phyloP scores from a whole-genome alignment of 2,113 vertebrate genomes.

The Kobus ellipsiprymnus region DNA sequence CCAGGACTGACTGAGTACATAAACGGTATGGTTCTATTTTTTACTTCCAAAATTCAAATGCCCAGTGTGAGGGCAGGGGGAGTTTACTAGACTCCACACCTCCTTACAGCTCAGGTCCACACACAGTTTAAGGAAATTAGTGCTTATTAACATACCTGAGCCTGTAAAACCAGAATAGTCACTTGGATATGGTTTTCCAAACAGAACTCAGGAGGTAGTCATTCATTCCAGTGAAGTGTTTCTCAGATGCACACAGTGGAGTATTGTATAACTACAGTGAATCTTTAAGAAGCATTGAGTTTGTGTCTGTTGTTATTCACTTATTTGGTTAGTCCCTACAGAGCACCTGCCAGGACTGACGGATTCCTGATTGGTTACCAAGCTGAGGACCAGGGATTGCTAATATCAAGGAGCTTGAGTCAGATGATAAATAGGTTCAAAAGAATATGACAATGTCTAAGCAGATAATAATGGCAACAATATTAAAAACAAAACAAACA shows the following conservation, averaged over 20 bases:
- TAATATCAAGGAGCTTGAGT: neutral
- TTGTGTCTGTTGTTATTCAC: neutral
- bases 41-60: neutral
- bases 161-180: slow-evolving; percentile 56
- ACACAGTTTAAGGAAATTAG: slow-evolving; percentile 40
- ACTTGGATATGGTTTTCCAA: slow-evolving; percentile 32
- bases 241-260: neutral
- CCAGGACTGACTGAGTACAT: neutral
- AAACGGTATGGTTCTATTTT: neutral
- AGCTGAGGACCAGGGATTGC: neutral
- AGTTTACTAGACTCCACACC: neutral
- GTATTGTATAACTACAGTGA: neutral
- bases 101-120: neutral
- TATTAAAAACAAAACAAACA: neutral
- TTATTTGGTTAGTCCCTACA: neutral
- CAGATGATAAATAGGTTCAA: neutral
- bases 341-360: neutral
- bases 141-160: slow-evolving; percentile 37
- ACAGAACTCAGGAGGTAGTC: neutral
- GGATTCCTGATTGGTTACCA: neutral
- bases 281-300: neutral
- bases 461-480: neutral
- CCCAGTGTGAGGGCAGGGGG: neutral
- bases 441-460: neutral
- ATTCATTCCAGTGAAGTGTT: neutral